Percentiles rank a stretch among this genome's conserved stretches.
Conservation (phyloP, 1,140 invertebrate genomes). For the Drosophila sp. region DNA sequence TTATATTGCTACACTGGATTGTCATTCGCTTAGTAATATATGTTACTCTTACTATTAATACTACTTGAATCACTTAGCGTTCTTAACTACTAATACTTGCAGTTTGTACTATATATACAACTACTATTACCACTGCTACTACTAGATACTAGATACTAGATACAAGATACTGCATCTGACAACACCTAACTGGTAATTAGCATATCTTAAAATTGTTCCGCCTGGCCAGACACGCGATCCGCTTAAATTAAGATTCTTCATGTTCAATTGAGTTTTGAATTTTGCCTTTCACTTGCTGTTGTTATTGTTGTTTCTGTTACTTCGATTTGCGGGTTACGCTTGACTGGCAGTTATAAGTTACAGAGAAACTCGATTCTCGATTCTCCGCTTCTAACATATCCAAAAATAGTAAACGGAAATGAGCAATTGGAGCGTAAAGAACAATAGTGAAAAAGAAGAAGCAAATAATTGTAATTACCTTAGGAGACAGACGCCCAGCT, state of each 20-base stretch:
- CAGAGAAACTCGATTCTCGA: not conserved
- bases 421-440: conserved; percentile 77
- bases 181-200: conserved; percentile 4
- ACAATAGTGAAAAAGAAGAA: conserved; percentile 14
- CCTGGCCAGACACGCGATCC: conserved; percentile 6
- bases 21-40: too few relatives aligned
- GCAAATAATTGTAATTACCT: conserved; percentile 57
- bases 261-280: conserved; percentile 1
- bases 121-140: not conserved
- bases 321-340: conserved; percentile 22
- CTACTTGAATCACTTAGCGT: not conserved
- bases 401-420: conserved; percentile 69
- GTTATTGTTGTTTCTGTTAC: not conserved
- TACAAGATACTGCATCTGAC: conserved; percentile 8
- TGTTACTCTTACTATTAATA: not conserved
- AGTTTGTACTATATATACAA: not conserved
- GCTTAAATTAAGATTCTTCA: conserved; percentile 1
- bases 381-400: not conserved
- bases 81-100: not conserved
- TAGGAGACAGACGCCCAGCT: conserved; percentile 43
- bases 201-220: conserved; percentile 14
- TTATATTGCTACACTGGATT: too few relatives aligned
- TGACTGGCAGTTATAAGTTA: conserved; percentile 18
- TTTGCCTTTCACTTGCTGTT: conserved; percentile 1
- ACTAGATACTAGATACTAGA: too few relatives aligned